Percentiles rank a stretch among this genome's conserved stretches.
phyloP scores from a whole-genome alignment of 2,797 vertebrate genomes.

The Pseudopleuronectes americanus region DNA sequence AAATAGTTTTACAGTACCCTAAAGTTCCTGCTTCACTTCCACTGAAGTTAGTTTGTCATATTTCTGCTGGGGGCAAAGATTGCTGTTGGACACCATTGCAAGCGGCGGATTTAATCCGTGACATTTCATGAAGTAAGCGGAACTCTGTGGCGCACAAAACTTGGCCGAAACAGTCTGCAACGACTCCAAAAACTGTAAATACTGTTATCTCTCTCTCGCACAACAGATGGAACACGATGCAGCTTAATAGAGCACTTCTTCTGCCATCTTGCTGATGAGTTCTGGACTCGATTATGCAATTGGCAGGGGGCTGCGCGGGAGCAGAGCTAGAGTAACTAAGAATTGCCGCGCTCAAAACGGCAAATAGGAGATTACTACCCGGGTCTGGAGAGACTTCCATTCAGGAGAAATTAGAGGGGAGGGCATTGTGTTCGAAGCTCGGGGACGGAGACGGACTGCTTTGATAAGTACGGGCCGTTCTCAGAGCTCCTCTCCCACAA shows the following conservation, averaged over 20 bases:
- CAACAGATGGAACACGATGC: constrained; percentile 82
- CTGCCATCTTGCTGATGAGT: constrained; percentile 80
- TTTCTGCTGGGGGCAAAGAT: constrained; percentile 52
- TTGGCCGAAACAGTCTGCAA: constrained; percentile 66
- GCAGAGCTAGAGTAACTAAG: constrained; percentile 51
- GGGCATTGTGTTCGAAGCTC: constrained; percentile 52
- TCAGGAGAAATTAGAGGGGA: constrained; percentile 55
- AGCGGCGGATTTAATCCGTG: constrained; percentile 67
- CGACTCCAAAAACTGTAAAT: constrained; percentile 78
- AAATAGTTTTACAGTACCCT: constrained; percentile 15
- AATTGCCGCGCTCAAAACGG: constrained; percentile 55
- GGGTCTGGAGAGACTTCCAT: constrained; percentile 63
- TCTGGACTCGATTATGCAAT: constrained; percentile 81
- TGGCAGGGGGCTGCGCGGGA: constrained; percentile 71
- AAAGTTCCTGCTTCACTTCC: constrained; percentile 28
- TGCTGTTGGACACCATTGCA: constrained; percentile 50
- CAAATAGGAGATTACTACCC: constrained; percentile 63
- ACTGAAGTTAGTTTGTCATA: constrained; percentile 54
- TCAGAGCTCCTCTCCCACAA: constrained; percentile 50
- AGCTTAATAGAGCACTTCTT: constrained; percentile 80
- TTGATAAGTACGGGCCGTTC: constrained; percentile 63
- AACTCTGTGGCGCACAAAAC: constrained; percentile 63
- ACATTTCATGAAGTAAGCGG: constrained; percentile 73
- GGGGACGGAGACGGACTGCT: constrained; percentile 43
- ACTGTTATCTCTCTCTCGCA: constrained; percentile 82